Percentiles rank a stretch among this genome's conserved stretches.
phyloP scores from a whole-genome alignment of 2,888 invertebrate species.

The Sminthurinus aureus region DNA sequence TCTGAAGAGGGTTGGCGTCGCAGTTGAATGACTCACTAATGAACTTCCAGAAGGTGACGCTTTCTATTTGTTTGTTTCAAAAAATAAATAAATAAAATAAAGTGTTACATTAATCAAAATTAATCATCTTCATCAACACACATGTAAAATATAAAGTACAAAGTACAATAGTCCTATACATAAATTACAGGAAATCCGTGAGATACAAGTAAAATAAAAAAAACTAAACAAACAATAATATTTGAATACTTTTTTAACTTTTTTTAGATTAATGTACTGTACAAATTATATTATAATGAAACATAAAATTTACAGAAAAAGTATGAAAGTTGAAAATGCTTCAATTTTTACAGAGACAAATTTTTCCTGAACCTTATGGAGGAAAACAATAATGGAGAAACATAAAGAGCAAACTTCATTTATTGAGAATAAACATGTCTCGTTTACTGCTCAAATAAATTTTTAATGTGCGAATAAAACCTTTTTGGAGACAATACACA shows the following conservation, averaged over 20 bases:
- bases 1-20: slow-evolving; percentile 41
- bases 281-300: not conserved
- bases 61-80: slow-evolving; percentile 46
- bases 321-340: slow-evolving; percentile 8
- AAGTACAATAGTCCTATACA: not conserved
- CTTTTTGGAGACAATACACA: slow-evolving; percentile 31
- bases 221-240: too few species aligned
- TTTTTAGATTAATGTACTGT: not conserved
- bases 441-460: slow-evolving; percentile 40
- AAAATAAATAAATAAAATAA: not conserved
- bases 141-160: not conserved
- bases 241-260: not conserved
- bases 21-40: slow-evolving; percentile 51
- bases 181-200: not conserved
- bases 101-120: slow-evolving; percentile 6
- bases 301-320: slow-evolving; percentile 2
- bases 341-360: slow-evolving; percentile 18
- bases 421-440: slow-evolving; percentile 32
- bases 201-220: not conserved
- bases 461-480: slow-evolving; percentile 40
- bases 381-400: not conserved
- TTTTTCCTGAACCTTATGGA: slow-evolving; percentile 20
- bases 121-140: not conserved
- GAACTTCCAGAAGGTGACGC: slow-evolving; percentile 57
- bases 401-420: not conserved